These are phyloP conservation scores for Lepidurus arcticus DNA, from an alignment of 1,140 invertebrate genomes.

Conservation along the genomic window DNA sequence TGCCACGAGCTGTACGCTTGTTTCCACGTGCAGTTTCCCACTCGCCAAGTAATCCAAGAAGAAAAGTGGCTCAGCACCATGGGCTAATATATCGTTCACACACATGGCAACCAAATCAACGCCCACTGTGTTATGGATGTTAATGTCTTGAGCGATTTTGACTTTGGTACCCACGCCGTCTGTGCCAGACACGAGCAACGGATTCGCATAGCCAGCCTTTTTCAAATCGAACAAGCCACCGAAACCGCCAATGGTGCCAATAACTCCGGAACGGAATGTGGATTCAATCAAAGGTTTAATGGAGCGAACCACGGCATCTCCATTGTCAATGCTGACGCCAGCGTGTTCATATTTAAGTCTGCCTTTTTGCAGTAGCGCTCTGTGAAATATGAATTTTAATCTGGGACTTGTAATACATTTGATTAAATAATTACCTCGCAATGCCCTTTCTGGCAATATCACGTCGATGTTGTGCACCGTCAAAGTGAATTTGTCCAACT, in stretches of 20 bases:
- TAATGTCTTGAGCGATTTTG: conserved; percentile 76
- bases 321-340: conserved; percentile 89
- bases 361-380: conserved; percentile 45
- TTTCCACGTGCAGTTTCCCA: conserved; percentile 68
- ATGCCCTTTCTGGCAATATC: conserved; percentile 87
- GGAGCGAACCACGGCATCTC: conserved; percentile 71
- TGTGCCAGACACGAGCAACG: conserved; percentile 85
- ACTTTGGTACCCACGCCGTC: conserved; percentile 96
- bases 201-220: conserved; percentile 63
- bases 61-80: conserved; percentile 89
- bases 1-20: conserved; percentile 68
- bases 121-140: conserved; percentile 77
- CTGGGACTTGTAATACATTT: background rate
- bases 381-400: conserved; percentile 31
- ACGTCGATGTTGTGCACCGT: conserved; percentile 73
- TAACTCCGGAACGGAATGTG: conserved; percentile 63
- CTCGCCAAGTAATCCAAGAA: conserved; percentile 96
- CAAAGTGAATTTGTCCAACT: conserved; percentile 67
- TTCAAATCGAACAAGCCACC: conserved; percentile 83
- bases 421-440: conserved; percentile 57
- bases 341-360: conserved; percentile 80
- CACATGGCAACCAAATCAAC: conserved; percentile 97
- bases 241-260: conserved; percentile 82
- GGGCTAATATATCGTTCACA: conserved; percentile 91
- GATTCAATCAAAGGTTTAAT: conserved; percentile 71